A percentile compares a stretch with the other conserved stretches of the same genome.
Conservation (phyloP, 37 sponge, comb jelly and placozoan genomes). For the Diacarnus erythraeanus region DNA sequence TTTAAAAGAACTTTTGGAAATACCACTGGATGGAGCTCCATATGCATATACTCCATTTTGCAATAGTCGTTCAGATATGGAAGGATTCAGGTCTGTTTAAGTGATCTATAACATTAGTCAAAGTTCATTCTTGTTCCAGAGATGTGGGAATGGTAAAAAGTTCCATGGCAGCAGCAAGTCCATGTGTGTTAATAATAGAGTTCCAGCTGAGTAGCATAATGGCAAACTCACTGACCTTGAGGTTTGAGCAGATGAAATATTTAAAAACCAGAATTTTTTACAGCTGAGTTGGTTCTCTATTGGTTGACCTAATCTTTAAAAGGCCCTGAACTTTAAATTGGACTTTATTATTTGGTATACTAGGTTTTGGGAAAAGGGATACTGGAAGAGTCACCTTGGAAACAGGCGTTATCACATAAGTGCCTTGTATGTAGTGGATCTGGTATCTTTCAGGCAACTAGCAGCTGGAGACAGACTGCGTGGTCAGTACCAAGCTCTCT, state of each 20-base stretch:
- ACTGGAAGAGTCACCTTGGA: slow-evolving; percentile 91
- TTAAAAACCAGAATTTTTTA: too few relatives aligned
- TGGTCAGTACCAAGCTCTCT: slow-evolving; percentile 90
- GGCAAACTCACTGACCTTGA: too few relatives aligned
- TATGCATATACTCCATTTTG: slow-evolving; percentile 99
- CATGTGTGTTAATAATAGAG: neutral
- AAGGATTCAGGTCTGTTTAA: slow-evolving; percentile 85
- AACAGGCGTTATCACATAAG: slow-evolving; percentile 91
- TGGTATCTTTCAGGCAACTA: slow-evolving; percentile 80
- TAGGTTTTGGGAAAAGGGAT: slow-evolving; percentile 97
- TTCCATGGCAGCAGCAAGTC: neutral
- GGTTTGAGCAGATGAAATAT: too few relatives aligned
- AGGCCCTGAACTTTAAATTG: neutral
- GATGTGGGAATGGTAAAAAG: neutral
- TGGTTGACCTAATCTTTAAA: neutral
- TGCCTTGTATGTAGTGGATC: slow-evolving; percentile 95
- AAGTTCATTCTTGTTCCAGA: neutral
- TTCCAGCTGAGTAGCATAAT: too few relatives aligned
- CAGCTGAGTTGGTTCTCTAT: neutral
- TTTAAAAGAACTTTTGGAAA: slow-evolving; percentile 84
- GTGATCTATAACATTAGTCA: neutral
- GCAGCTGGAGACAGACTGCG: slow-evolving; percentile 94
- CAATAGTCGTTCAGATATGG: slow-evolving; percentile 88
- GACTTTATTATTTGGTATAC: too few relatives aligned
- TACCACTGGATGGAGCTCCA: slow-evolving; percentile 90